phyloP scores from a whole-genome alignment of 2,113 vertebrate species.

The Rostratula benghalensis region DNA sequence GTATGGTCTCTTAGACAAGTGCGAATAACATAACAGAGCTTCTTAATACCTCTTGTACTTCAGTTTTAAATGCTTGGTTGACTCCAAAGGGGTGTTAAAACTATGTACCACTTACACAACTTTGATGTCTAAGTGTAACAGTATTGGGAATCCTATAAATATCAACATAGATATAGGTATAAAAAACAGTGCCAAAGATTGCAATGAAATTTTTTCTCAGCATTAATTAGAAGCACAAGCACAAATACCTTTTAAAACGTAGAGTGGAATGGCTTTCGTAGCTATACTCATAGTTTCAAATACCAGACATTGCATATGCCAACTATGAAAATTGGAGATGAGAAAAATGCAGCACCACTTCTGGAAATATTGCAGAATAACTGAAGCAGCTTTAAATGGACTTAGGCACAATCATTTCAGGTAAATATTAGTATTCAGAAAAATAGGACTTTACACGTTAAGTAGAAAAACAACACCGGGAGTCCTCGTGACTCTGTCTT shows the following conservation, averaged over 20 bases:
- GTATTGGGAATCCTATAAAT: neutral
- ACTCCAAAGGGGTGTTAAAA: neutral
- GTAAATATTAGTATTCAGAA: neutral
- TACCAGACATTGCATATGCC: neutral
- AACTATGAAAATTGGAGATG: neutral
- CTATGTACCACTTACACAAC: neutral
- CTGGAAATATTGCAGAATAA: neutral
- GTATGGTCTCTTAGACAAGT: neutral
- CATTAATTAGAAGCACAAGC: neutral
- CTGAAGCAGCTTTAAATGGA: neutral
- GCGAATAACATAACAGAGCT: neutral
- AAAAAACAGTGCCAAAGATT: neutral
- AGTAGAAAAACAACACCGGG: neutral
- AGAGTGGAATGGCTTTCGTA: neutral
- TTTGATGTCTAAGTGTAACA: neutral
- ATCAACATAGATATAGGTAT: neutral
- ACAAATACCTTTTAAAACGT: neutral
- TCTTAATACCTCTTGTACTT: neutral
- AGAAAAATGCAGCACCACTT: neutral
- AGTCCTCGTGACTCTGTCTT: neutral
- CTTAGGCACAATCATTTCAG: neutral
- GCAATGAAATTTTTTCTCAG: neutral
- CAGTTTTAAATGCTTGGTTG: neutral
- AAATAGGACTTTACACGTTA: neutral
- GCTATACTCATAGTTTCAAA: neutral